A percentile compares a stretch with the other conserved stretches of the same genome.
Conservation (phyloP, 2,888 invertebrate genomes). For the Tipula vernalis region DNA sequence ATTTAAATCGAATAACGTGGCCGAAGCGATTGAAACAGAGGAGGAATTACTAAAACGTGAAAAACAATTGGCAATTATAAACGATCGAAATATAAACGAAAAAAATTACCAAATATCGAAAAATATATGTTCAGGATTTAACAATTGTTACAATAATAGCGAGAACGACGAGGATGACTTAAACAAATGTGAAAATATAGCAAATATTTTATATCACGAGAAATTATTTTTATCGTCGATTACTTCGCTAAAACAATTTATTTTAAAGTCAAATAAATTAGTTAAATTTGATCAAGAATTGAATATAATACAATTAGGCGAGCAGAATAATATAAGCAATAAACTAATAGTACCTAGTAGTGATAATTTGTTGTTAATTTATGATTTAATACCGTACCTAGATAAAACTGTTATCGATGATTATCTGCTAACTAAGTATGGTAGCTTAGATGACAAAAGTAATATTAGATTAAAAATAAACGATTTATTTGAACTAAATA, state of each 20-base stretch:
- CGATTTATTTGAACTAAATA: constrained; percentile 25
- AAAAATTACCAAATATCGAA: constrained; percentile 32
- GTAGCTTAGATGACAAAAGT: background rate
- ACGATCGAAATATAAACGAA: constrained; percentile 32
- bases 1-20: constrained; percentile 72
- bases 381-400: constrained; percentile 20
- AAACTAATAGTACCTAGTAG: background rate
- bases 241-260: constrained; percentile 25
- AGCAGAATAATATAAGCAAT: background rate
- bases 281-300: constrained; percentile 22
- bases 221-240: constrained; percentile 26
- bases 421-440: background rate
- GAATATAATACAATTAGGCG: background rate
- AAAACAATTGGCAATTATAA: constrained; percentile 32
- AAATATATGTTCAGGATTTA: constrained; percentile 31
- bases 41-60: constrained; percentile 34
- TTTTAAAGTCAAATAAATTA: constrained; percentile 28
- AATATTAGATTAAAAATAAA: constrained; percentile 18
- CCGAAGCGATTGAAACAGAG: constrained; percentile 66
- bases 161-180: background rate
- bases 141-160: constrained; percentile 16
- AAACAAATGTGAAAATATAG: constrained; percentile 11
- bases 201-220: constrained; percentile 17
- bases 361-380: background rate
- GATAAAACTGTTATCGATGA: constrained; percentile 15